Percentiles rank a stretch among this genome's conserved stretches.
These are phyloP conservation scores for Tragelaphus buxtoni DNA, from an alignment of 2,113 vertebrate genomes.

Conservation along the genomic window DNA sequence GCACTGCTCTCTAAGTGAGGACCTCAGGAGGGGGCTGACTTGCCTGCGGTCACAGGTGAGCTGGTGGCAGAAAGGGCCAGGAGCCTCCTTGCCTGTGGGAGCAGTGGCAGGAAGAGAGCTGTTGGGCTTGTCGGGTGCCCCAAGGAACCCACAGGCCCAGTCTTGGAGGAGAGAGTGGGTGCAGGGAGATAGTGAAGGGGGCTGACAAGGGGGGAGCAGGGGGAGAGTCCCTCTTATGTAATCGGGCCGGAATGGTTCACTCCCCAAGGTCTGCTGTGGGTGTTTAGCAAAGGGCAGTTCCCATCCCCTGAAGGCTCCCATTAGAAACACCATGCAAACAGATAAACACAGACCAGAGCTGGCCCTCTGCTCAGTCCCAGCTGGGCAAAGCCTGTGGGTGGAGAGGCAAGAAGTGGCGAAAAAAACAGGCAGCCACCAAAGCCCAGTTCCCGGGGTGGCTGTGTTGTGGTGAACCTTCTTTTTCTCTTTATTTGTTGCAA, in stretches of 20 bases:
- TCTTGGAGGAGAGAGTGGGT: not conserved
- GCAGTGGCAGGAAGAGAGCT: not conserved
- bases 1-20: not conserved
- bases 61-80: not conserved
- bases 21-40: not conserved
- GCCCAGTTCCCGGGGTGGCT: not conserved
- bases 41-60: not conserved
- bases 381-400: not conserved
- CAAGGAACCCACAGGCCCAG: not conserved
- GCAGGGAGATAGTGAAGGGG: not conserved
- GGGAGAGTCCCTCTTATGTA: not conserved
- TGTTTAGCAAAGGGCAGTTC: not conserved
- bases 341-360: not conserved
- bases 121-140: not conserved
- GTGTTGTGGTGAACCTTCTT: not conserved
- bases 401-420: not conserved
- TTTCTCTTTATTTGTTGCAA: not conserved
- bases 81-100: no score
- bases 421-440: not conserved
- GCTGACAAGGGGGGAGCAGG: not conserved
- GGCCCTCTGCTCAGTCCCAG: not conserved
- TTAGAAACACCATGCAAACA: not conserved
- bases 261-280: not conserved
- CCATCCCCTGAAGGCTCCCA: not conserved
- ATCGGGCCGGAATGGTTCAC: accelerated